phyloP scores from a whole-genome alignment of 2,888 invertebrate genomes.

The Dicycla oo region DNA sequence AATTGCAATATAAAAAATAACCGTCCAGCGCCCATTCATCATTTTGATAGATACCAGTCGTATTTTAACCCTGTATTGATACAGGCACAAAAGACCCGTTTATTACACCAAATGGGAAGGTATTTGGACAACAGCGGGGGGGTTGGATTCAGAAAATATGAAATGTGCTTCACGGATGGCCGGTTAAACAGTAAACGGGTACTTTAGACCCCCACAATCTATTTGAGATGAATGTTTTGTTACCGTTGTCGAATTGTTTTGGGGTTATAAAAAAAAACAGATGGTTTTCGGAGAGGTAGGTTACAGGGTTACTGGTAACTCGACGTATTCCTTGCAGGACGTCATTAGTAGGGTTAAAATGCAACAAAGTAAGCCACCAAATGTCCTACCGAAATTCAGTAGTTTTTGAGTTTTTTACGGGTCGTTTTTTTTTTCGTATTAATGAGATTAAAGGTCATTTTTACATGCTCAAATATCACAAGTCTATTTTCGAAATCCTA shows the following conservation, averaged over 20 bases:
- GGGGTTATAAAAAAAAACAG: conserved; percentile 36
- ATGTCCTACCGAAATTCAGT: no score
- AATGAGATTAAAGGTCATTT: no score
- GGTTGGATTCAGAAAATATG: conserved; percentile 55
- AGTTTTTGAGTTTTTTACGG: no score
- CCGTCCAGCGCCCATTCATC: conserved; percentile 43
- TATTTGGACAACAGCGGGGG: conserved; percentile 61
- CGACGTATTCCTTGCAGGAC: no score
- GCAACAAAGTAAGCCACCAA: no score
- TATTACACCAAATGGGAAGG: conserved; percentile 64
- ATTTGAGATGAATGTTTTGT: conserved; percentile 51
- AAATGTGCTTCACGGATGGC: conserved; percentile 55
- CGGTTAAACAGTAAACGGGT: conserved; percentile 45
- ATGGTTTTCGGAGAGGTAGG: conserved; percentile 15
- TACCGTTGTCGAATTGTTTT: conserved; percentile 40
- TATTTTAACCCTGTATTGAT: conserved; percentile 66
- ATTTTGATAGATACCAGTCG: conserved; percentile 63
- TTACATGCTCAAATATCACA: no score
- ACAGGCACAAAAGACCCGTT: conserved; percentile 65
- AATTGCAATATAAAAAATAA: conserved; percentile 54
- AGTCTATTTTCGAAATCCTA: no score
- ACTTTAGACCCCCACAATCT: conserved; percentile 33
- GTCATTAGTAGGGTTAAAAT: no score
- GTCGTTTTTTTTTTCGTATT: no score
- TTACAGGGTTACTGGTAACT: neutral